Evolutionary conservation across 2,888 invertebrate genomes (phyloP), one percentile per base, ranked within the genome.

Genomic region (Ormyrus thymus): DNA sequence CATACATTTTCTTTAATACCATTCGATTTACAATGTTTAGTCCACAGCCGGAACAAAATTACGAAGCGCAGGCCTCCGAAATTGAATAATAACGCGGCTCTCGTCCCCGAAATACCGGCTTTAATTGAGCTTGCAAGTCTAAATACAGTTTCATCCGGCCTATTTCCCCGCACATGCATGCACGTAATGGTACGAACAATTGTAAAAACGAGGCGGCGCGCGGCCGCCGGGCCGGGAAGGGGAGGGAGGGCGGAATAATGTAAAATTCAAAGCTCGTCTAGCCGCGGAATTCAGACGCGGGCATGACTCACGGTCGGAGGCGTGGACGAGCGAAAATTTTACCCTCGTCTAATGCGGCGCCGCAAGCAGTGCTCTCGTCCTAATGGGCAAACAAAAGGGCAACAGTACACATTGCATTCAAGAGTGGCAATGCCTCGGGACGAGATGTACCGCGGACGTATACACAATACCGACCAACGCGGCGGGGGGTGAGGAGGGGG

Each of bases 331-430:
- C 61, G 61, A 43, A 62, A 72, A 77, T 66, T 77, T 72, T 59
- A 71, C 43, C 46, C 64, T 58, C 50, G 13, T 48, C 64, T 78
- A 78, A 78, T 78, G 74, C 70, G 53, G 29, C 46, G 56, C 64
- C 56, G 29, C 7, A 13, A 4, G 13, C 48, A 46, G 45, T 8
- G 56, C 10, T 64, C 8, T 46, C 74, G 75, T 72, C 80, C 62
- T 81, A 81, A 83, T 78, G 78, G 70, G 78, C 80, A 80, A 80
- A 80, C 80, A 80, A 76, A 76, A 76, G 73, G 69, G 11, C 69
- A 58, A 59, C 62, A 9, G 71, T 71, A 76, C 76, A 51, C 69
- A 69, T 76, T 76, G 75, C 71, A 79, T 79, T 79, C 76, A 50
- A 74, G 64, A 76, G 76, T 70, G 74, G 70, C 70, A 75, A 65